phyloP scores from a whole-genome alignment of 35 echinoderm and acorn worm species.

The Acanthaster planci region DNA sequence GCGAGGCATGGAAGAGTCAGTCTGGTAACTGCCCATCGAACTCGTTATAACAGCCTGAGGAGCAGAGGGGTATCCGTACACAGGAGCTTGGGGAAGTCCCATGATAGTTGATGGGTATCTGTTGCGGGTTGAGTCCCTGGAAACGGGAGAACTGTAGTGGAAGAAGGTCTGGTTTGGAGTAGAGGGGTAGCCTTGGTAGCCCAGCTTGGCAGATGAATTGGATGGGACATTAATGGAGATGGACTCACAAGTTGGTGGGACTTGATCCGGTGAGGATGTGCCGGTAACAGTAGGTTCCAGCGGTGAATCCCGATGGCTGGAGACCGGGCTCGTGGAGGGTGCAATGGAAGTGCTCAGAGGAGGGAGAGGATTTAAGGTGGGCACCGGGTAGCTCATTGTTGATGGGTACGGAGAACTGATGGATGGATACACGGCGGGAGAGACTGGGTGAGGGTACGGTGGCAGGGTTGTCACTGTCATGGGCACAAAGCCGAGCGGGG shows the following conservation, averaged over 20 bases:
- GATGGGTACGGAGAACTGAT: neutral
- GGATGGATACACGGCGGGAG: neutral
- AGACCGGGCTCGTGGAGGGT: neutral
- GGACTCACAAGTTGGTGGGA: neutral
- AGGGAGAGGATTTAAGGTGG: no score
- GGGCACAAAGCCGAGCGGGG: constrained; percentile 26
- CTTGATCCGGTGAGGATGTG: neutral
- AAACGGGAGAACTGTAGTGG: neutral
- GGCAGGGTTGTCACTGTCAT: constrained; percentile 38
- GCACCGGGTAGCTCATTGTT: neutral
- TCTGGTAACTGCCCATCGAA: neutral
- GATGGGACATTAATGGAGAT: neutral
- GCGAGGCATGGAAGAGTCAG: neutral
- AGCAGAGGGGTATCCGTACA: neutral
- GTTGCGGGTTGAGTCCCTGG: neutral
- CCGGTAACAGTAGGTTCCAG: neutral
- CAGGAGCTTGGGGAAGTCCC: neutral
- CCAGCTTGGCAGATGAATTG: neutral
- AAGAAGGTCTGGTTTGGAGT: neutral
- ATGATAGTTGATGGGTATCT: neutral
- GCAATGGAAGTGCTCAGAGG: no score
- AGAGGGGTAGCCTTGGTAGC: neutral
- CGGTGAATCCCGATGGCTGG: neutral
- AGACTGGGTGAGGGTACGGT: constrained; percentile 11
- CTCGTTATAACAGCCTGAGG: neutral